Percentiles rank a stretch among this genome's conserved stretches.
Evolutionary conservation across 2,797 vertebrate genomes (phyloP).

Genomic region (Atherinosoma microstoma): DNA sequence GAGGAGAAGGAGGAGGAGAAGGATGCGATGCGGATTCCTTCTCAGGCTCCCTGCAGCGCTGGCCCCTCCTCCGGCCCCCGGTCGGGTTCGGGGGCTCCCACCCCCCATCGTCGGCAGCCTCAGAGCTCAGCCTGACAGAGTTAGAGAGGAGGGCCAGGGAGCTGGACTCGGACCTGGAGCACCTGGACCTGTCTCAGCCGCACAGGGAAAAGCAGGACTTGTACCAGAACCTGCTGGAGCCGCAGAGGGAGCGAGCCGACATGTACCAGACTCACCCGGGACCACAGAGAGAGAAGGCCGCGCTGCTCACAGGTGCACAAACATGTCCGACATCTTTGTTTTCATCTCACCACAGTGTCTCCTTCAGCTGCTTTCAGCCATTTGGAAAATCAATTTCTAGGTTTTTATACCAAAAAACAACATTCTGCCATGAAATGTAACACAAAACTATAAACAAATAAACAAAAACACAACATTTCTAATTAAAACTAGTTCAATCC

Average conservation of each 20-base stretch:
- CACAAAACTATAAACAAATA: too few relatives aligned
- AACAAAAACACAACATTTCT: too few relatives aligned
- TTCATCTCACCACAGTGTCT: too few relatives aligned
- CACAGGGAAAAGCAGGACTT: conserved; percentile 60
- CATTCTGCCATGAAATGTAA: too few relatives aligned
- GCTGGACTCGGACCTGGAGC: conserved; percentile 80
- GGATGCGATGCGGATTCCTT: conserved; percentile 75
- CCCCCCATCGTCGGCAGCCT: conserved; percentile 82
- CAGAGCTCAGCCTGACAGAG: conserved; percentile 82
- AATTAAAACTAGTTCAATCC: too few relatives aligned
- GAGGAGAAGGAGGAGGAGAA: conserved; percentile 35
- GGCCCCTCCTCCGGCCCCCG: conserved; percentile 85
- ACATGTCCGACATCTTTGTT: too few relatives aligned
- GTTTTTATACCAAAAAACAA: too few relatives aligned
- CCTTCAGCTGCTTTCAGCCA: too few relatives aligned
- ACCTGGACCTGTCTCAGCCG: conserved; percentile 76
- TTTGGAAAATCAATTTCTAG: too few relatives aligned
- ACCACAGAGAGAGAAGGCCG: conserved; percentile 72
- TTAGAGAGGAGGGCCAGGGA: conserved; percentile 80
- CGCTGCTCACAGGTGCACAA: conserved; percentile 59
- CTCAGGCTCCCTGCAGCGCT: conserved; percentile 80
- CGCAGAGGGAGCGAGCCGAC: conserved; percentile 66
- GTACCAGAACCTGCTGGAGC: conserved; percentile 61
- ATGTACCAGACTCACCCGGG: conserved; percentile 80
- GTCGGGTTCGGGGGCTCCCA: conserved; percentile 85